Evolutionary conservation across 2,888 invertebrate species (phyloP), one percentile per base, ranked within the genome.

Genomic region (Adineta ricciae): DNA sequence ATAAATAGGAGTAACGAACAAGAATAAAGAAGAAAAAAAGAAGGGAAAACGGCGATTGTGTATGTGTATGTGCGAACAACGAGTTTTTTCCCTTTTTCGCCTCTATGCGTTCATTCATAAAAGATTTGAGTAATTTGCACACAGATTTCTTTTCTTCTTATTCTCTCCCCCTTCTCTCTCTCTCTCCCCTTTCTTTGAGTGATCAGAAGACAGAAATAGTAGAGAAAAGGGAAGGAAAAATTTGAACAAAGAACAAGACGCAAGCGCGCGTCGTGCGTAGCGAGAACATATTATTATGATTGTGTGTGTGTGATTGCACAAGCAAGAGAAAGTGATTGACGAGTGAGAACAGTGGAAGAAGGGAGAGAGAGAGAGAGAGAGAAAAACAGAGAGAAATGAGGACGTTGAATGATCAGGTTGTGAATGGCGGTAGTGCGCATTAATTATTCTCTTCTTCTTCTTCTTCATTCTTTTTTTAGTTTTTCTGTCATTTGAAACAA

Each of bases 61-160:
- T 64, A 27, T 64, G 27, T 64, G 64, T 64, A 27, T 64, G 64
- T 64, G 64, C 64, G 64, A 64, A 64, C 64, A 64, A 64, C 64
- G 64, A 64, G 64, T 64, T 64, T 64, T 46, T 64, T 64, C 64
- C 64, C 64, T 64, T 64, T 64, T 64, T 64, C 64, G 64, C 64
- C 64, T 27, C 64, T 64, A 64, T 64, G 64, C 64, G 64, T 64
- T 64, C 64, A 64, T 64, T 64, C 64, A 64, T 64, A 78, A 78
- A 78, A 78, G 73, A 78, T 78, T 78, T 78, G 41, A 78, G 73
- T 78, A 78, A 78, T 78, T 78, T 78, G 73, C 73, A 78, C 73
- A 78, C 38, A 78, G 38, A 78, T 78, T 78, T 78, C 41, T 78
- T 78, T 78, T 41, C 73, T 41, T 78, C 73, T 78, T 78, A 38